Conservation (phyloP, 2,797 vertebrate species). For the Petrocephalus sullivani region DNA sequence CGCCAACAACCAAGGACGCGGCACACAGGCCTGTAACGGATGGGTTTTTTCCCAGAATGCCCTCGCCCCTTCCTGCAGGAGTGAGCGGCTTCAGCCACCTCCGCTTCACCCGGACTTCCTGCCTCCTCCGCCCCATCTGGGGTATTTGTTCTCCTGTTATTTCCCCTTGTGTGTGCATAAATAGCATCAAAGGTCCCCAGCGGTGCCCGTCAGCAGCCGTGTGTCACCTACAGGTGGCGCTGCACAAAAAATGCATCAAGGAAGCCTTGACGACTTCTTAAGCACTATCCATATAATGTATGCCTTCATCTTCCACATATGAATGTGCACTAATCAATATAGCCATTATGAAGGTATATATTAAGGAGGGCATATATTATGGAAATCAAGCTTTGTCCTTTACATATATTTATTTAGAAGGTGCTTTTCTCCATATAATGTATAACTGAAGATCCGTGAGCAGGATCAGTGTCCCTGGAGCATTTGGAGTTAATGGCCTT, state of each 20-base stretch:
- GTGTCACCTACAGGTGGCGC: neutral
- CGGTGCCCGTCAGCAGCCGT: neutral
- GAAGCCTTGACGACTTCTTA: neutral
- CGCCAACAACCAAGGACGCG: conserved; percentile 36
- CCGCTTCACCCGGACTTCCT: neutral
- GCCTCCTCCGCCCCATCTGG: neutral
- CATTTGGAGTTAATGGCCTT: neutral
- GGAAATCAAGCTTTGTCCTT: neutral
- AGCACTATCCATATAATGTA: conserved; percentile 11
- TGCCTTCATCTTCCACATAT: neutral
- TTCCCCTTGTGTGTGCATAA: neutral
- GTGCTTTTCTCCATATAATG: neutral
- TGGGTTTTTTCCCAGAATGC: conserved; percentile 4
- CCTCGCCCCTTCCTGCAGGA: conserved; percentile 21
- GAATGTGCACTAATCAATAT: neutral
- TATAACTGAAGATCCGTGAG: neutral
- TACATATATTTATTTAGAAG: neutral
- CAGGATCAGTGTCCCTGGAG: neutral
- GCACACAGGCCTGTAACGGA: conserved; percentile 19
- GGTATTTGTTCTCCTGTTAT: neutral
- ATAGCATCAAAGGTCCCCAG: neutral
- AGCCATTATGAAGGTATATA: neutral
- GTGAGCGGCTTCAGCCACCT: neutral
- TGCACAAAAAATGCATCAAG: neutral
- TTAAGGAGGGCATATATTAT: neutral